Conservation (phyloP, 1,140 invertebrate species). For the Globodera rostochiensis region DNA sequence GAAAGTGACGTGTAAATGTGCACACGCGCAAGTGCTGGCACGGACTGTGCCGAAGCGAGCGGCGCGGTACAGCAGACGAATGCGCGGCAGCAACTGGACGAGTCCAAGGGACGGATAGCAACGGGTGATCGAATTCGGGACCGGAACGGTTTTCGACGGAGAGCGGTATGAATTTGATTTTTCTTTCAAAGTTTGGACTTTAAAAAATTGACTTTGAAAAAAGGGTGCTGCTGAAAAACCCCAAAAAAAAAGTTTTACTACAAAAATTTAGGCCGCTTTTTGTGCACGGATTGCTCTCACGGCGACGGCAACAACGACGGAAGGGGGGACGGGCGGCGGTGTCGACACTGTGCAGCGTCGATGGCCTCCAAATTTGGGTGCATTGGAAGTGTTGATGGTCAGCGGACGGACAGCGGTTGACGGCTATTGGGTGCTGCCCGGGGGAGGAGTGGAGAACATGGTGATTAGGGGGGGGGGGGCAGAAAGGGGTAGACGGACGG, state of each 20-base stretch:
- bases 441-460: conserved; percentile 24
- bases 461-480: neutral
- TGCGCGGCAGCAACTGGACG: no score
- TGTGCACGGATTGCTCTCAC: conserved; percentile 14
- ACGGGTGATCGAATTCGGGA: conserved; percentile 22
- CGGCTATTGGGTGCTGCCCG: conserved; percentile 25
- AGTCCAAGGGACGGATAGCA: neutral
- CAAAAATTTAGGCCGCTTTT: conserved; percentile 17
- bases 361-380: conserved; percentile 15
- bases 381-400: conserved; percentile 28
- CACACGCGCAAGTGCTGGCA: no score
- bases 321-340: neutral
- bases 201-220: neutral
- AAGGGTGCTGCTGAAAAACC: no score
- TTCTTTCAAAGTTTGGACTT: neutral
- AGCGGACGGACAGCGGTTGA: conserved; percentile 21
- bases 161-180: conserved; percentile 8
- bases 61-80: no score
- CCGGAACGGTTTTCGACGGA: conserved; percentile 18
- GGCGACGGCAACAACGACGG: no score
- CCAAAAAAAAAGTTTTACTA: no score
- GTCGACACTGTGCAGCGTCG: neutral
- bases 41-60: no score
- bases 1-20: no score
- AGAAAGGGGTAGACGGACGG: no score